Base-by-base conservation (phyloP, 2,888 invertebrate genomes). In the Saturnia pavonia region DNA sequence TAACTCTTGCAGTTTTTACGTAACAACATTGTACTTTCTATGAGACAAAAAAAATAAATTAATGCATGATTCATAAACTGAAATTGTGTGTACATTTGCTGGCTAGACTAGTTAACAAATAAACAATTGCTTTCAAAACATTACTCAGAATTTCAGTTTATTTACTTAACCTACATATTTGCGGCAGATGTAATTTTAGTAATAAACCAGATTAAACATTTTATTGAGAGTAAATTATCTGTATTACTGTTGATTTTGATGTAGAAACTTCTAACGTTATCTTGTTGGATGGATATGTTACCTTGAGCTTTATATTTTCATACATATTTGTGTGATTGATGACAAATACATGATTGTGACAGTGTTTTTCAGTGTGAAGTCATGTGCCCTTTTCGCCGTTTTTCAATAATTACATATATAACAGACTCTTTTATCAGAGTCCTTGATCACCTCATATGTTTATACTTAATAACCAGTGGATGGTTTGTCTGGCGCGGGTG, bases 61-160 rank as follows among this genome's bases (percentile, higher is more conserved):
- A 22, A 54, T 48, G 48, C 54, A 54, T 22, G 22, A 12, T 27
- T 27, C 14, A 60, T 60, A 27, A 60, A 54, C 25, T 27, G 57
- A 48, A 65, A 66, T 65, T 69, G 65, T 51, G 25, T 40, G 60
- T 22, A 34, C 51, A 51, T 40, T 66, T 51, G 22, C 51, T 65
- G 65, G 69, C 65, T 60, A 60, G 14, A 69, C n/a, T 16, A 65
- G 48, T 65, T 65, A 65, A 65, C 48, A 69, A 51, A 60, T 60
- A 65, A 40, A 40, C 65, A 40, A 70, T 16, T 70, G 27, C 12
- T 67, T 67, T 22, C n/a, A 42, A 42, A 67, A 66, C 27, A 54
- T 70, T 54, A 43, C 48, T 69, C 63, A 54, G 54, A 54, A 22
- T 22, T 69, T 69, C 22, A 34, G 70, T 19, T 70, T 70, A 70